Evolutionary conservation across 2,888 invertebrate species (phyloP).

Genomic region (Daptonema setosum): DNA sequence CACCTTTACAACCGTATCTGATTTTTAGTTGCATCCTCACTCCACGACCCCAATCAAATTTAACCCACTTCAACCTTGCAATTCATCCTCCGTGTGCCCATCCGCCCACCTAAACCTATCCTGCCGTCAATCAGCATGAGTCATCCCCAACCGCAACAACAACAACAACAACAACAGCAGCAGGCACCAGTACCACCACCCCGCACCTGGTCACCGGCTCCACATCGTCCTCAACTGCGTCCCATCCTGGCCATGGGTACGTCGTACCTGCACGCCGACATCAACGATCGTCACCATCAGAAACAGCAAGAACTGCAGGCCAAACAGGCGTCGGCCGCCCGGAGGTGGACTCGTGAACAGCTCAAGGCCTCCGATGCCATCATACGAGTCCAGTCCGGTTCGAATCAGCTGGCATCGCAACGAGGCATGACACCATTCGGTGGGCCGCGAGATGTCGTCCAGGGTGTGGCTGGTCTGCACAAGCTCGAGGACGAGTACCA

Average conservation of each 20-base stretch:
- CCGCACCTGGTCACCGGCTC: not conserved
- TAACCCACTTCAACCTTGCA: too few relatives aligned
- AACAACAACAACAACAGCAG: not conserved
- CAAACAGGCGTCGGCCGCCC: not conserved
- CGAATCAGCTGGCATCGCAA: slow-evolving; percentile 14
- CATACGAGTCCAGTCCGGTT: slow-evolving; percentile 6
- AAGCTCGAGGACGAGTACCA: not conserved
- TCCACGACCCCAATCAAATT: too few relatives aligned
- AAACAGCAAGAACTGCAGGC: not conserved
- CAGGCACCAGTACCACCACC: not conserved
- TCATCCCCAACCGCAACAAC: not conserved
- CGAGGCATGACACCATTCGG: slow-evolving; percentile 26
- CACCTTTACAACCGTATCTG: too few relatives aligned
- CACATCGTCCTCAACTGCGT: not conserved
- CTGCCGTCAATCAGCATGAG: not conserved
- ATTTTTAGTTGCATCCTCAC: too few relatives aligned
- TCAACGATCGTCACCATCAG: not conserved
- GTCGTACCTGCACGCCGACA: not conserved
- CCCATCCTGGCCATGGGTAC: not conserved
- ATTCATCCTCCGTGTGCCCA: too few relatives aligned
- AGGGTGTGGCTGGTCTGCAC: not conserved
- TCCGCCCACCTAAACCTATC: too few relatives aligned
- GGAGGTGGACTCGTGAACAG: not conserved
- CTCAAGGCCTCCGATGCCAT: not conserved
- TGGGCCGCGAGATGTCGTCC: slow-evolving; percentile 17